These are phyloP conservation scores for Syngnathoides biaculeatus DNA, from an alignment of 2,113 vertebrate genomes.

Conservation along the genomic window DNA sequence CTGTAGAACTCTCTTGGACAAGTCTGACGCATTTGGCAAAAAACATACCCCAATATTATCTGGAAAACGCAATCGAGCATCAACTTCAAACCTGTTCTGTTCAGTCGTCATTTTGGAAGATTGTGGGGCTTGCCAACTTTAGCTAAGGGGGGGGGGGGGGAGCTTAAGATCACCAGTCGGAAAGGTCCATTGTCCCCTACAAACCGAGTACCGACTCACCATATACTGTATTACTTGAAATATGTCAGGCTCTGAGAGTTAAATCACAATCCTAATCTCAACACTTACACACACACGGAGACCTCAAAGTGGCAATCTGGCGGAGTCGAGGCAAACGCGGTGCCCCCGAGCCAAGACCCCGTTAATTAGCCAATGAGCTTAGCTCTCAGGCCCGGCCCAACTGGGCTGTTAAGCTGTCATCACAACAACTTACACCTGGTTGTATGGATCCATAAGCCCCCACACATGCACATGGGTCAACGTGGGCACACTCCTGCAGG, in stretches of 20 bases:
- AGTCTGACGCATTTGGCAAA: too few relatives aligned
- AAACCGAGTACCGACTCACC: neutral
- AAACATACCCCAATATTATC: too few relatives aligned
- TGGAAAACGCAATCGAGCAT: too few relatives aligned
- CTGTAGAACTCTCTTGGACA: too few relatives aligned
- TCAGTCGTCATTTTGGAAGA: too few relatives aligned
- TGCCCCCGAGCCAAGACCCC: slow-evolving; percentile 42
- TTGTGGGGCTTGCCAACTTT: too few relatives aligned
- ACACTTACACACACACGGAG: slow-evolving; percentile 31
- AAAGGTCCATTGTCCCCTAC: too few relatives aligned
- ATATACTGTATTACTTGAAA: neutral
- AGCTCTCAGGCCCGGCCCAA: slow-evolving; percentile 32
- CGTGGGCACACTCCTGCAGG: slow-evolving; percentile 7
- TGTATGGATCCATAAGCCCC: slow-evolving; percentile 23
- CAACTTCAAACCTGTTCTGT: too few relatives aligned
- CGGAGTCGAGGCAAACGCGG: slow-evolving; percentile 41
- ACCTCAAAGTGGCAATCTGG: slow-evolving; percentile 38
- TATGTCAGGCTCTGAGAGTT: slow-evolving; percentile 1
- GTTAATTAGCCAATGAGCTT: slow-evolving; percentile 50
- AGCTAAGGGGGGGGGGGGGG: too few relatives aligned
- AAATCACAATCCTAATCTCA: neutral
- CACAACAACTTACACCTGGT: slow-evolving; percentile 44
- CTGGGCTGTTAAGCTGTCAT: slow-evolving; percentile 53
- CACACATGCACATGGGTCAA: slow-evolving; percentile 7
- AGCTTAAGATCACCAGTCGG: too few relatives aligned